phyloP scores from a whole-genome alignment of 2,888 invertebrate genomes.

The Neelides folsomi region DNA sequence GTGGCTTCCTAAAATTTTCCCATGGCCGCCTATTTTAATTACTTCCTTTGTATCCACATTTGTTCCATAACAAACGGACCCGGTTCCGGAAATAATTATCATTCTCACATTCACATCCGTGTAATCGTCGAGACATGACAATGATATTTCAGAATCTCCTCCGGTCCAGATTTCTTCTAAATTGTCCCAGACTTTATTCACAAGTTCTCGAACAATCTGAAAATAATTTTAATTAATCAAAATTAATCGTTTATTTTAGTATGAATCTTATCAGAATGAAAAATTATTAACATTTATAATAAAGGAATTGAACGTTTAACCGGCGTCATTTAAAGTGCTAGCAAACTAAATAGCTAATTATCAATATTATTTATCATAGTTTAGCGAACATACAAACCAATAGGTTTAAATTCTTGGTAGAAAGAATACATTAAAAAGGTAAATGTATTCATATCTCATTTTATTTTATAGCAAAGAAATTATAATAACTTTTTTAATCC shows the following conservation, averaged over 20 bases:
- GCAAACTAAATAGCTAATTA: too few relatives aligned
- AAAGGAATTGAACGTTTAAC: too few relatives aligned
- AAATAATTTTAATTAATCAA: background rate
- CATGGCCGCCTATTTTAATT: constrained; percentile 28
- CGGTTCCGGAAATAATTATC: constrained; percentile 29
- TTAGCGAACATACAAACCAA: too few relatives aligned
- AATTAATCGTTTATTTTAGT: too few relatives aligned
- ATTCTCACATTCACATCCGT: constrained; percentile 8
- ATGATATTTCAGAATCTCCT: constrained; percentile 26
- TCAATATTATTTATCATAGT: too few relatives aligned
- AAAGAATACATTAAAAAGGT: too few relatives aligned
- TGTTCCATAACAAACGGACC: constrained; percentile 24
- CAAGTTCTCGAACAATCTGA: constrained; percentile 11
- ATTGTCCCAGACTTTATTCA: constrained; percentile 14
- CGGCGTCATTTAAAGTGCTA: too few relatives aligned
- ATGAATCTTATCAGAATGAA: too few relatives aligned
- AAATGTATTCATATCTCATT: too few relatives aligned
- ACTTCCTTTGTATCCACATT: constrained; percentile 8
- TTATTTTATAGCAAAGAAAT: background rate
- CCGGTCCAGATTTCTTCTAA: constrained; percentile 23
- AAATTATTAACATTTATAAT: too few relatives aligned
- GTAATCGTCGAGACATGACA: constrained; percentile 19
- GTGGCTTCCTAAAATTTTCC: constrained; percentile 29
- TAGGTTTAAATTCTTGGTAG: too few relatives aligned
- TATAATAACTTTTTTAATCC: too few relatives aligned